Percentiles rank a stretch among this genome's conserved stretches.
phyloP scores from a whole-genome alignment of 2,113 vertebrate genomes.

The Mystacornis crossleyi region DNA sequence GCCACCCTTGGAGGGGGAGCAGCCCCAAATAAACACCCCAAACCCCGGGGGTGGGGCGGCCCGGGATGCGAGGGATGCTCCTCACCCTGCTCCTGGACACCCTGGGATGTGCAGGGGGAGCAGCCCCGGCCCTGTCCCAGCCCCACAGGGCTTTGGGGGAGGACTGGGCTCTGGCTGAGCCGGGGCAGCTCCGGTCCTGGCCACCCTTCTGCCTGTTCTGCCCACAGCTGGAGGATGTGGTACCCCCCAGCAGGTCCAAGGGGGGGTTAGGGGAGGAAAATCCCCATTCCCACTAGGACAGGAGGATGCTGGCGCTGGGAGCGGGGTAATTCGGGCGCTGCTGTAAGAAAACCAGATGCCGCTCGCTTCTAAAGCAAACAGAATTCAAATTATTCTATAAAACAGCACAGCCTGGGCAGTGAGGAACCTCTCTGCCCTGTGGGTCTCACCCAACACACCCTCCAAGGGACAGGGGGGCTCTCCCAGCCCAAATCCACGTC shows the following conservation, averaged over 20 bases:
- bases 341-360: not conserved
- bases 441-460: not conserved
- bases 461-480: too few relatives aligned
- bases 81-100: rapidly evolving
- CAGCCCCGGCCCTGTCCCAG: rapidly evolving
- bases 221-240: too few relatives aligned
- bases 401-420: not conserved
- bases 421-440: not conserved
- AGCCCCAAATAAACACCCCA: rapidly evolving
- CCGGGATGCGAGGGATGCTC: rapidly evolving
- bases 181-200: not conserved
- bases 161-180: not conserved
- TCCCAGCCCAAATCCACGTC: rapidly evolving
- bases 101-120: rapidly evolving
- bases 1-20: rapidly evolving
- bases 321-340: rapidly evolving
- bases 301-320: not conserved
- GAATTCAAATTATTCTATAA: rapidly evolving
- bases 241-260: not conserved
- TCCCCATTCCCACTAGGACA: not conserved
- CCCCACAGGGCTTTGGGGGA: too few relatives aligned
- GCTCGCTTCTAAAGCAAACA: not conserved
- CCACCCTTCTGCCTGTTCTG: rapidly evolving
- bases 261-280: not conserved
- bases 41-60: rapidly evolving